phyloP scores from a whole-genome alignment of 2,797 vertebrate species.

The Tapirus indicus region DNA sequence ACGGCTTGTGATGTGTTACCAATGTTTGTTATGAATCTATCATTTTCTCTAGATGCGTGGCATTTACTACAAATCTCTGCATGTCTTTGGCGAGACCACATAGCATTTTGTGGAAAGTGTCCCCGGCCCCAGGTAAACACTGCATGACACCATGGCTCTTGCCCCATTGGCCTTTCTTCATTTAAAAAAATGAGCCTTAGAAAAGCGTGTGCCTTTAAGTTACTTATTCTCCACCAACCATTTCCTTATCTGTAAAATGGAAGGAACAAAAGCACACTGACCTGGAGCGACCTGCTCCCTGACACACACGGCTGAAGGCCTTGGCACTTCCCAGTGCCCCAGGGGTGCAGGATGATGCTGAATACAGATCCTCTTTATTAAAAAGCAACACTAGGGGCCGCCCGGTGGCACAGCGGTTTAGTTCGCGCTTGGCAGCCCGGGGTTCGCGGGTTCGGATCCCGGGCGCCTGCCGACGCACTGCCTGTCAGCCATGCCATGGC shows the following conservation, averaged over 20 bases:
- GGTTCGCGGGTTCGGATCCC: too few relatives aligned
- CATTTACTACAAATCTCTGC: not conserved
- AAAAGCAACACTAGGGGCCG: not conserved
- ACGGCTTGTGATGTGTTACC: rapidly evolving
- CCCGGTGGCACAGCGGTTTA: too few relatives aligned
- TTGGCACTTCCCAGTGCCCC: rapidly evolving
- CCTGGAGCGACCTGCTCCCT: not conserved
- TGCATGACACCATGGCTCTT: rapidly evolving
- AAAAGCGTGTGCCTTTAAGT: too few relatives aligned
- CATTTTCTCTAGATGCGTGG: rapidly evolving
- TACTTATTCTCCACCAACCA: not conserved
- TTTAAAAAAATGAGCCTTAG: not conserved
- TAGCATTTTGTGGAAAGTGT: rapidly evolving
- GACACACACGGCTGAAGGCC: not conserved
- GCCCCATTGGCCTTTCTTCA: not conserved
- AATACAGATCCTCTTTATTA: rapidly evolving
- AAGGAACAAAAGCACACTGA: rapidly evolving
- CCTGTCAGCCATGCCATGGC: too few relatives aligned
- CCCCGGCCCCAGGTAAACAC: not conserved
- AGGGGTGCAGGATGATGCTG: rapidly evolving
- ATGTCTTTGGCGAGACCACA: rapidly evolving
- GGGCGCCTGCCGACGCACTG: too few relatives aligned
- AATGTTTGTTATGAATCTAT: rapidly evolving
- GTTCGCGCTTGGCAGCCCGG: too few relatives aligned
- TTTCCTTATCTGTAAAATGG: not conserved